Evolutionary conservation across 2,113 vertebrate genomes (phyloP).

Genomic region (Cynocephalus volans): DNA sequence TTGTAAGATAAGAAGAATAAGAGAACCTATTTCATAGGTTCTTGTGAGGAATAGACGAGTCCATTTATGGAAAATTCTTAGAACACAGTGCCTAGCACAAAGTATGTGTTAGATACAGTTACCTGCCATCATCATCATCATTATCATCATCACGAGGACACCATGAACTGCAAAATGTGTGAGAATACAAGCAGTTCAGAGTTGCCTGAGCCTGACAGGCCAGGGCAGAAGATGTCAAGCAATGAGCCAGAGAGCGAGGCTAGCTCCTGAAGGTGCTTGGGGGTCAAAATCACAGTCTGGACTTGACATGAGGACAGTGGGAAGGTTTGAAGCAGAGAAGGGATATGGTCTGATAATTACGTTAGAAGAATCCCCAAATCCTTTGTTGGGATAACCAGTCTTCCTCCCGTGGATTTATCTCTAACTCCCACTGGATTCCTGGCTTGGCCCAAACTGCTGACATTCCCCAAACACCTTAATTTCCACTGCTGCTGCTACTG

Average conservation of each 20-base stretch:
- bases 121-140: neutral
- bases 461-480: neutral
- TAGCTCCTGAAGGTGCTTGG: neutral
- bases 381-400: neutral
- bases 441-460: neutral
- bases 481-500: accelerated
- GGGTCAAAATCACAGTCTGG: neutral
- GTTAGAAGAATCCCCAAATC: neutral
- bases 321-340: neutral
- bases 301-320: neutral
- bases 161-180: accelerated
- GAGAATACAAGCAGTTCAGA: neutral
- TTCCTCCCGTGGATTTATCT: neutral
- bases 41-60: neutral
- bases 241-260: neutral
- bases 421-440: neutral
- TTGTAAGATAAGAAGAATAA: neutral
- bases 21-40: neutral
- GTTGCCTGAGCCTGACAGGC: neutral
- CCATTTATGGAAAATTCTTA: neutral
- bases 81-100: neutral
- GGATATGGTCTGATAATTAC: neutral
- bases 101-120: accelerated
- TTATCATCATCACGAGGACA: accelerated
- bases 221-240: neutral